Evolutionary conservation across 1,140 invertebrate species (phyloP), one percentile per base, ranked within the genome.

Genomic region (Orius insidiosus): DNA sequence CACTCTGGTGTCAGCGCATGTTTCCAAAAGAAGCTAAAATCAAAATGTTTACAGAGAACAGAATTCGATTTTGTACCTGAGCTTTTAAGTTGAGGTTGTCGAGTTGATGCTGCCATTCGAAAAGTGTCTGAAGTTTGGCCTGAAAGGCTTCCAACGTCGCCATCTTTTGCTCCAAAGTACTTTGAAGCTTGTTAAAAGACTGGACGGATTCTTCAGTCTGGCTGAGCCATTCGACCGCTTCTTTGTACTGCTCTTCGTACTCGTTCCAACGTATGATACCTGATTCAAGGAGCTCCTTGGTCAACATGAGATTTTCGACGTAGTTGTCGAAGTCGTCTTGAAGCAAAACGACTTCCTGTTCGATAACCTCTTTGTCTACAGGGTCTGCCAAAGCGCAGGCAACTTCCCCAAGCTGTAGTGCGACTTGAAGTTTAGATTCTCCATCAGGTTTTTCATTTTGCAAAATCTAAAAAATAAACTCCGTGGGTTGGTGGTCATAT

Each of bases 261-360:
- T 95, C 86, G 11, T 83, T 85, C 89, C 89, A 94, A 63, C 90
- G 88, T 0, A 89, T 85, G 57, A 94, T 85, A 50, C 83, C 86
- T 18, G 38, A 49, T 49, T 95, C 88, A 4, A 96, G 68, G 16
- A 87, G 68, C 49, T 71, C 72, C 65, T 92, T 90, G 0, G 81
- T 82, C 54, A 76, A 78, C 48, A 74, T 78, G 2, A 90, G 58
- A 19, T 76, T 71, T 52, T 85, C 80, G 18, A 80, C 73, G 55
- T 85, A 85, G 48, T 73, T 80, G 62, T 86, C 82, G 56, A 80
- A 85, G 59, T 85, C 82, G 59, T 89, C 86, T 65, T 92, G 85
- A 50, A 92, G 65, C 15, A 85, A 65, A 38, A 80, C 85, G 30
- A 89, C 78, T 68, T 92, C 85, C 64, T 90, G 82, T 65, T 92